Base-by-base conservation (phyloP, 2,888 invertebrate genomes). In the Parnassius apollo region DNA sequence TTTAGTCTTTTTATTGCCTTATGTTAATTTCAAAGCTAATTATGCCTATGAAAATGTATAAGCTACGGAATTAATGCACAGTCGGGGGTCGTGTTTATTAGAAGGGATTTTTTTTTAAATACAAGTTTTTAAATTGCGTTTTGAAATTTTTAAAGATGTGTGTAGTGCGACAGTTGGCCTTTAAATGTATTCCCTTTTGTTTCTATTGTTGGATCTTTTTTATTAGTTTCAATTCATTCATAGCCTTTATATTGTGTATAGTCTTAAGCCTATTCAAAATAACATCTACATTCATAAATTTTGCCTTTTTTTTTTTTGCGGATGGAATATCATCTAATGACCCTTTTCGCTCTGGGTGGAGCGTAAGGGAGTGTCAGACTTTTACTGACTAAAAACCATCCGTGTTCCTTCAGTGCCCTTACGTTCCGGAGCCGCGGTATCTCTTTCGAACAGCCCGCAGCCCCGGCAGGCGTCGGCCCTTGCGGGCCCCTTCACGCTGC, bases 21-120 rank as follows among this genome's bases (percentile, higher is more conserved):
- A 91, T 91, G 91, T 89, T 91, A 91, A 91, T 91, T 91, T 86
- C 86, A 86, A 86, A 89, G 81, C 82, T 91, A 91, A 91, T 91
- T 89, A 91, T 87, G 85, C 82, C 88, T 85, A 90, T 87, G 91
- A 89, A 90, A 89, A 89, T 91, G 78, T 89, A 91, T 90, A 87
- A 88, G 86, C 79, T 78, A 82, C 82, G 80, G 81, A 88, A 90
- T 90, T 91, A 90, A 90, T 90, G 87, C 79, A 68, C 76, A 72
- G 80, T 76, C 78, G 82, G 86, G 88, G 85, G 81, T 82, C 85
- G 81, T 76, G 80, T 82, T 85, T 83, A 63, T 58, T 79, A 74
- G 70, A 76, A 69, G 71, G 80, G 86, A 75, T 74, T 71, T 64
- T n/a, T 59, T 35, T 71, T 67, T 68, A 68, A 70, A 70, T 25